Evolutionary conservation across 2,888 invertebrate species (phyloP), one percentile per base, ranked within the genome.

Genomic region (Melanostoma mellinum): DNA sequence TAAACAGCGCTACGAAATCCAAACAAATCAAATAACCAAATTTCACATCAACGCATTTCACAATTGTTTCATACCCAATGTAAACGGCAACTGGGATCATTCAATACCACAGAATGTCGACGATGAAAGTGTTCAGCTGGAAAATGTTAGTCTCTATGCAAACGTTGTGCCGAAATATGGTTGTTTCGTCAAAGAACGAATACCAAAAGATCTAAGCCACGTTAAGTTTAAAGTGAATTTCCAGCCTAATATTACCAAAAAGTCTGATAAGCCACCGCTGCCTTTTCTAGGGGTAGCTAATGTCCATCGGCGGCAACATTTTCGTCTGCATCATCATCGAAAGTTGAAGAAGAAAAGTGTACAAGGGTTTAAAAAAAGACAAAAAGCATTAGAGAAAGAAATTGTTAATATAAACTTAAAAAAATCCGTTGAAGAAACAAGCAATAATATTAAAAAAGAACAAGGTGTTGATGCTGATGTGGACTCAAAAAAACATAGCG

Each of bases 1-100:
- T n/a, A 90, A 88, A 52, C 52, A 88, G 58, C 87, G 88, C 0
- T 91, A 89, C 32, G 87, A 88, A 61, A 73, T 88, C 1, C 89
- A 90, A 86, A 89, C 89, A 3, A 89, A 88, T 76, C 85, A 88
- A 79, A 88, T 92, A 4, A 91, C 91, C 1, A 88, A 90, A 58
- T 92, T 91, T 85, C 92, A 93, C 84, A 92, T 95, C 73, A 91
- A 92, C 79, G 92, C 92, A 72, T 90, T 94, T 72, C 94, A 94
- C 89, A 91, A 93, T 88, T 91, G 90, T 48, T 91, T 89, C 84
- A 90, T 94, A 86, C 92, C 93, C 61, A 93, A 94, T 80, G 91
- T 94, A 60, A 94, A 94, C 89, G 94, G 94, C 85, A 94, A 93
- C 78, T 92, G 93, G 90, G 30, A 89, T 86, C 86, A 85, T 91